Percentiles rank a stretch among this genome's conserved stretches.
phyloP scores from a whole-genome alignment of 2,888 invertebrate species.

The Drosophila rellima region DNA sequence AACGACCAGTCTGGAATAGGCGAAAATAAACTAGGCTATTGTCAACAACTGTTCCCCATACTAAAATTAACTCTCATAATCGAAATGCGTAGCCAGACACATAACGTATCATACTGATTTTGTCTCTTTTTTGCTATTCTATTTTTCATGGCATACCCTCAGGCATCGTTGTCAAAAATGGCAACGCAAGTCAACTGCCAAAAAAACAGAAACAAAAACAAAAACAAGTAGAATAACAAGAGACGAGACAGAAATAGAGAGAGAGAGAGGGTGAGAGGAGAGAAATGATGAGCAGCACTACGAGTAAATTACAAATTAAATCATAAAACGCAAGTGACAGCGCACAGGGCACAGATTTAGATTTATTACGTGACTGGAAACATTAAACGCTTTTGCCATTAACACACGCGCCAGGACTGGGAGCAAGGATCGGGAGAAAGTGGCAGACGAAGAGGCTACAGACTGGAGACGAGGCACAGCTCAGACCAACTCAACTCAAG shows the following conservation, averaged over 20 bases:
- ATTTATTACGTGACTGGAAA: constrained; percentile 81
- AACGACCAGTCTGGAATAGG: background rate
- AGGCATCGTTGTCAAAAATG: constrained; percentile 74
- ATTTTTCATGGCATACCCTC: constrained; percentile 52
- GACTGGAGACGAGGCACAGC: background rate
- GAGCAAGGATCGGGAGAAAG: background rate
- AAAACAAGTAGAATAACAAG: constrained; percentile 26
- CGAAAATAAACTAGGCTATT: constrained; percentile 29
- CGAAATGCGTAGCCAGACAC: constrained; percentile 67
- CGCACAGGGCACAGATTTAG: constrained; percentile 80
- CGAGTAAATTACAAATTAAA: constrained; percentile 81
- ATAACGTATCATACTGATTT: constrained; percentile 23
- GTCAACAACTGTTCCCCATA: constrained; percentile 58
- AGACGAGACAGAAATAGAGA: constrained; percentile 18
- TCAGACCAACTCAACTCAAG: background rate
- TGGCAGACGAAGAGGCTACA: background rate
- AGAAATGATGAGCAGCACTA: constrained; percentile 40
- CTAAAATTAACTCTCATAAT: constrained; percentile 76
- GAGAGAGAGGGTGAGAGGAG: background rate
- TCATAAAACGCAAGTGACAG: constrained; percentile 82
- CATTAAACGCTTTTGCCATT: constrained; percentile 79
- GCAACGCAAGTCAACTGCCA: constrained; percentile 73
- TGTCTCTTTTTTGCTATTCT: constrained; percentile 12
- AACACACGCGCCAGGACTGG: constrained; percentile 69
- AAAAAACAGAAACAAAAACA: constrained; percentile 36